These are phyloP conservation scores for Enteromius afrohamiltoni DNA, from an alignment of 2,797 vertebrate genomes.

Conservation along the genomic window DNA sequence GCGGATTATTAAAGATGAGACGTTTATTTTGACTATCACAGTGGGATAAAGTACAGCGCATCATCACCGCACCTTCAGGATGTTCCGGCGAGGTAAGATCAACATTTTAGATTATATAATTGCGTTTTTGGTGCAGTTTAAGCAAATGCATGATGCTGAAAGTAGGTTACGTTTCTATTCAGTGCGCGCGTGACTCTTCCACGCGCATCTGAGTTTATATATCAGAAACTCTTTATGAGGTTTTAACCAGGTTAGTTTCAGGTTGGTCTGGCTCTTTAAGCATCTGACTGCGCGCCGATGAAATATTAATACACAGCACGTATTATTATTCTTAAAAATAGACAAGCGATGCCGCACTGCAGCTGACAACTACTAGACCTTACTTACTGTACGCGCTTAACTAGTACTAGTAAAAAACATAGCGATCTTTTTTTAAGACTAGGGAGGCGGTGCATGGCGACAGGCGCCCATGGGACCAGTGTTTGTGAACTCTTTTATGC, in stretches of 20 bases:
- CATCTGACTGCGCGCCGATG: conserved; percentile 34
- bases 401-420: conserved; percentile 11
- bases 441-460: not conserved
- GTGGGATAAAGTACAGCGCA: conserved; percentile 41
- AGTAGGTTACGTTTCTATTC: conserved; percentile 27
- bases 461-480: conserved; percentile 12
- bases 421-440: conserved; percentile 2
- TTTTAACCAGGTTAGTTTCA: conserved; percentile 6
- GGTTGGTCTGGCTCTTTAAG: conserved; percentile 4
- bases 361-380: conserved; percentile 40
- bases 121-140: not conserved
- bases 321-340: conserved; percentile 61
- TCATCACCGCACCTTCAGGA: conserved; percentile 49
- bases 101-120: conserved; percentile 18
- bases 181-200: conserved; percentile 10
- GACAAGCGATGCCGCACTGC: conserved; percentile 55
- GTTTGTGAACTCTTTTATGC: conserved; percentile 29
- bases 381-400: not conserved
- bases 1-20: conserved; percentile 44
- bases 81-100: conserved; percentile 60
- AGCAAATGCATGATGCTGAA: conserved; percentile 7
- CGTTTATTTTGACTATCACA: conserved; percentile 34
- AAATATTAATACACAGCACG: conserved; percentile 59
- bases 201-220: not conserved
- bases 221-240: conserved; percentile 10